Conservation (phyloP, 2,113 vertebrate genomes). For the Mormyrus iriodes region DNA sequence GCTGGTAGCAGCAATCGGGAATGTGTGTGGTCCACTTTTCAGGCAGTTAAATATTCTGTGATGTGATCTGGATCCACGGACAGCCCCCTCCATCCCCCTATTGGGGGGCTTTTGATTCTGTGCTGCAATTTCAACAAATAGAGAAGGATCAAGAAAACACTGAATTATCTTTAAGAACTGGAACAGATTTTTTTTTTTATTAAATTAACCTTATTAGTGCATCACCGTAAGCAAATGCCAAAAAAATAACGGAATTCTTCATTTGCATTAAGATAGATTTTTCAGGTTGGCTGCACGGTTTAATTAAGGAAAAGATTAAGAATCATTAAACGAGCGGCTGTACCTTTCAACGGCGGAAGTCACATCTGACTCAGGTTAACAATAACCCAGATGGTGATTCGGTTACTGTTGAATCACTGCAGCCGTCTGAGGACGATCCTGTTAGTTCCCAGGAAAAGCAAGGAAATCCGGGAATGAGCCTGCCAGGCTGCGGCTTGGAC, state of each 20-base stretch:
- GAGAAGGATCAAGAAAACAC: conserved; percentile 86
- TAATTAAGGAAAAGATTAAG: conserved; percentile 99
- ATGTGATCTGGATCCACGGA: conserved; percentile 41
- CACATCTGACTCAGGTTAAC: conserved; percentile 99
- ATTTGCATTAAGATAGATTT: conserved; percentile 99
- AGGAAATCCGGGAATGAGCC: conserved; percentile 79
- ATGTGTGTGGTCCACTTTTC: conserved; percentile 32
- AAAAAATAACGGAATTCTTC: conserved; percentile 89
- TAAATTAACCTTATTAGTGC: conserved; percentile 99
- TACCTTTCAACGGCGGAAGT: conserved; percentile 99
- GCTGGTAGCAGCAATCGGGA: not conserved
- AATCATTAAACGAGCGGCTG: conserved; percentile 99
- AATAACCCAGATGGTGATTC: conserved; percentile 99
- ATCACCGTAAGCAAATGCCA: conserved; percentile 99
- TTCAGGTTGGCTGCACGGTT: conserved; percentile 99
- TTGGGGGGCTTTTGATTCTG: conserved; percentile 13
- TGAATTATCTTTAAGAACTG: conserved; percentile 99
- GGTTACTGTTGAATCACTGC: conserved; percentile 98
- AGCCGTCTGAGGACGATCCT: conserved; percentile 98
- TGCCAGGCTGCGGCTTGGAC: conserved; percentile 62
- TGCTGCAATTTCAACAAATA: conserved; percentile 52
- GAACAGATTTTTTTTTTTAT: conserved; percentile 90
- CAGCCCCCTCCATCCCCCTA: conserved; percentile 35
- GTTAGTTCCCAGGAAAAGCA: conserved; percentile 90
- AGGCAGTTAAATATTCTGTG: conserved; percentile 50